These are phyloP conservation scores for Trichoplusia ni DNA, from an alignment of 1,140 invertebrate species.

Conservation along the genomic window DNA sequence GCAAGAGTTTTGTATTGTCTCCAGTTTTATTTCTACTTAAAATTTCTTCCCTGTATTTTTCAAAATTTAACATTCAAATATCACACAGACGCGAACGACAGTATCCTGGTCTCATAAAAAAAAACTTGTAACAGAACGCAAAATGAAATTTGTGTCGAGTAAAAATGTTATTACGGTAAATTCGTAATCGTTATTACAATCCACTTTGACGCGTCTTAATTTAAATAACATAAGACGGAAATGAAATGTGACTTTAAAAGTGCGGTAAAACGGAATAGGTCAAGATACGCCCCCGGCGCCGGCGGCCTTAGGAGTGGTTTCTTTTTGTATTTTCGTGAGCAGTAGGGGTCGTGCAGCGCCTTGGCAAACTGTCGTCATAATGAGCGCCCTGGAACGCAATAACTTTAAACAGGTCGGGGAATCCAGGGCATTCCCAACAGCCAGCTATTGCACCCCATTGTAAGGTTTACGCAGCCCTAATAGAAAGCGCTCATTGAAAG, in stretches of 20 bases:
- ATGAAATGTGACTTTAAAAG: constrained; percentile 13
- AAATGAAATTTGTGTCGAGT: neutral
- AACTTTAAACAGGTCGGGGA: constrained; percentile 34
- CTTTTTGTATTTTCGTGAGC: constrained; percentile 17
- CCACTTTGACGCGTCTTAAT: constrained; percentile 5
- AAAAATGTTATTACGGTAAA: neutral
- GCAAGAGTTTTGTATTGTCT: too few species aligned
- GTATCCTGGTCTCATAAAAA: too few species aligned
- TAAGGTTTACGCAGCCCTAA: constrained; percentile 1
- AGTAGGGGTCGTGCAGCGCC: constrained; percentile 1
- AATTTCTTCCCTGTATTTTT: too few species aligned
- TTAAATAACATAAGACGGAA: constrained; percentile 5
- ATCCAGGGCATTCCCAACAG: constrained; percentile 19
- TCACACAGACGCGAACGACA: too few species aligned
- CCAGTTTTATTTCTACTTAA: too few species aligned
- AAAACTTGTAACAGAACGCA: neutral
- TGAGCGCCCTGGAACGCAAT: constrained; percentile 33
- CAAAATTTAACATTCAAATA: too few species aligned
- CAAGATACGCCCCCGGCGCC: neutral
- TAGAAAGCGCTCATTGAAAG: neutral
- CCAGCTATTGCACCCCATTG: constrained; percentile 12
- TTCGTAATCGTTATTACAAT: constrained; percentile 3
- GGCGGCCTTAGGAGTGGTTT: constrained; percentile 6
- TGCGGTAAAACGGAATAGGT: constrained; percentile 18
- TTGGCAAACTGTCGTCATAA: constrained; percentile 1